Evolutionary conservation across 2,113 vertebrate species (phyloP).

Genomic region (Nothocercus julius): DNA sequence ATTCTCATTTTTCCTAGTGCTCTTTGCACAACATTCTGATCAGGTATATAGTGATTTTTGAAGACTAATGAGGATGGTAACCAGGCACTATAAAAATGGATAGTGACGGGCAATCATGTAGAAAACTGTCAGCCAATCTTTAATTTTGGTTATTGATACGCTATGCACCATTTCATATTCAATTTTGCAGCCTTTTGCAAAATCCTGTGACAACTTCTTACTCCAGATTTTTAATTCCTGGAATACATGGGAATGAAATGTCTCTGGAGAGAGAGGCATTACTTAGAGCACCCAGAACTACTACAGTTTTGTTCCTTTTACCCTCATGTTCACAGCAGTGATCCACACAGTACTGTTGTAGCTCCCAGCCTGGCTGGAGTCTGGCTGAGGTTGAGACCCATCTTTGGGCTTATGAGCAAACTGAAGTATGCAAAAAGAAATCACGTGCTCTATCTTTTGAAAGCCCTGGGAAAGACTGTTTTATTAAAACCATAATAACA

Average conservation of each 20-base stretch:
- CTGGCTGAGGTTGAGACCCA: not conserved
- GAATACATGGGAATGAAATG: not conserved
- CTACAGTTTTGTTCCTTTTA: not conserved
- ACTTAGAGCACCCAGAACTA: not conserved
- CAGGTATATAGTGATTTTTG: not conserved
- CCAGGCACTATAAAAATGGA: not conserved
- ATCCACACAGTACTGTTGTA: not conserved
- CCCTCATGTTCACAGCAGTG: not conserved
- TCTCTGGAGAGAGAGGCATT: not conserved
- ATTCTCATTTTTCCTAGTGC: not conserved
- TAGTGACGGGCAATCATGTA: not conserved
- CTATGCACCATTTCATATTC: rapidly evolving
- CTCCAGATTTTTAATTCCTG: not conserved
- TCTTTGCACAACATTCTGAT: not conserved
- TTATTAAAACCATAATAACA: not conserved
- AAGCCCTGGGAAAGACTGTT: not conserved
- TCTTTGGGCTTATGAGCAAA: not conserved
- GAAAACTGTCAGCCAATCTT: not conserved
- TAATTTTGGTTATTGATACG: not conserved
- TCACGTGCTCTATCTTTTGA: not conserved
- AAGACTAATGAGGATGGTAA: not conserved
- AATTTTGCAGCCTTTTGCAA: not conserved
- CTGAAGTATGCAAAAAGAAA: not conserved
- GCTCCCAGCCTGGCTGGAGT: not conserved
- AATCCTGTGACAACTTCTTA: not conserved